A percentile compares a stretch with the other conserved stretches of the same genome.
Evolutionary conservation across 2,113 vertebrate genomes (phyloP).

Genomic region (Rhabdomys dilectus): DNA sequence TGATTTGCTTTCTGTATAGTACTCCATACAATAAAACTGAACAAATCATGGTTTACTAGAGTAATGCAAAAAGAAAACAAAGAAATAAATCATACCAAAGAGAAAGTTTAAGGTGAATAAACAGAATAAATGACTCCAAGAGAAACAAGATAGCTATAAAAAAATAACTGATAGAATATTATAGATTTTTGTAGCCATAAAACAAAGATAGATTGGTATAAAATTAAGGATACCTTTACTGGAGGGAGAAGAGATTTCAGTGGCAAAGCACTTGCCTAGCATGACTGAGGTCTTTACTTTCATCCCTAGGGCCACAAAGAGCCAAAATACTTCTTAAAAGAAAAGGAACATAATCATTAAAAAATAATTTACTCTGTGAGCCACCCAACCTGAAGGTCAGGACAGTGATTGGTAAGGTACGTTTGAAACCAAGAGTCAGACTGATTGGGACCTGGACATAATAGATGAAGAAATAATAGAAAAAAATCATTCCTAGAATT

Average conservation of each 20-base stretch:
- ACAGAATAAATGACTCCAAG: background rate
- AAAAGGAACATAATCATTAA: background rate
- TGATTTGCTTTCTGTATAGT: background rate
- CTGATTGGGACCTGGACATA: background rate
- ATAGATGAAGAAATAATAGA: background rate
- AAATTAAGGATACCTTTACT: background rate
- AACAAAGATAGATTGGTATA: background rate
- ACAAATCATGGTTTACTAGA: background rate
- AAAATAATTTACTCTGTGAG: conserved; percentile 22
- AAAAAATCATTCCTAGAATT: background rate
- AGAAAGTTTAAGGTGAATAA: background rate
- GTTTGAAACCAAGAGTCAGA: background rate
- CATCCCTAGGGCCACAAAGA: background rate
- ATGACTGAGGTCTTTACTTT: background rate
- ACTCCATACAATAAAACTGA: background rate
- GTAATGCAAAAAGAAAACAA: background rate
- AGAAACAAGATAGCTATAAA: background rate
- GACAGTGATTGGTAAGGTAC: background rate
- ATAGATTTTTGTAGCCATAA: background rate
- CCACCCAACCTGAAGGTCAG: background rate
- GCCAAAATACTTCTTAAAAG: background rate
- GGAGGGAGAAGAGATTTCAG: background rate
- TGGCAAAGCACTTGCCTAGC: background rate
- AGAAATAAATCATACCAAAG: background rate
- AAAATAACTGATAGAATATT: background rate